Evolutionary conservation across 2,113 vertebrate species (phyloP), one percentile per base, ranked within the genome.

Genomic region (Cyprinodon brontotheroides): DNA sequence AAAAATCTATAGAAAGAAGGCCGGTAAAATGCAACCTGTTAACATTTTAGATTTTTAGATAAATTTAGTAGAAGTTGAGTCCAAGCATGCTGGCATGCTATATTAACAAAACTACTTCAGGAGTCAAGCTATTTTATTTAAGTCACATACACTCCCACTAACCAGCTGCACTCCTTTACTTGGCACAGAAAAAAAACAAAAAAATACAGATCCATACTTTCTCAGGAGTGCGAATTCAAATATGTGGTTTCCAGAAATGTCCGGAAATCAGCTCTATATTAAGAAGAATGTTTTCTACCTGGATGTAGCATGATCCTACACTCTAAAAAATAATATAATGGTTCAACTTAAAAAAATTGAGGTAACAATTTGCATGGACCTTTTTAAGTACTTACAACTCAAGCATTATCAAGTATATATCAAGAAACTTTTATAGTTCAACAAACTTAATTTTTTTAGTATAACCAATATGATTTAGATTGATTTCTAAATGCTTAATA

Each of bases 101-200:
- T 67, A 77, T 77, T 77, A 69, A 39, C 63, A 75, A 67, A 80
- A 77, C 69, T 83, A 61, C 3, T 64, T 77, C 74, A 75, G 70
- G 53, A 29, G 48, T 74, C 65, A 65, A 72, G 74, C 61, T 90
- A 89, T 90, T 92, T 84, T 89, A 83, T 70, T 77, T 81, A 67
- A 29, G 85, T 90, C 81, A 86, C 70, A 80, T 89, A 86, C 74
- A 73, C 79, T 75, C 77, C 72, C 68, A 77, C 76, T 63, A 78
- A 83, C 65, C 80, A 77, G 83, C 86, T 78, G 81, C 78, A 45
- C 60, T 57, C 62, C 70, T 36, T 43, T 38, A 78, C 79, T 85
- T 89, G 80, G 74, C 82, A 84, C 80, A 66, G 45, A 70, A 72
- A 29, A 29, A 29, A 29, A 29, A 29, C 1, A 29, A 29, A 29